Evolutionary conservation across 2,113 vertebrate genomes (phyloP), one percentile per base, ranked within the genome.

Genomic region (Myxocyprinus asiaticus): DNA sequence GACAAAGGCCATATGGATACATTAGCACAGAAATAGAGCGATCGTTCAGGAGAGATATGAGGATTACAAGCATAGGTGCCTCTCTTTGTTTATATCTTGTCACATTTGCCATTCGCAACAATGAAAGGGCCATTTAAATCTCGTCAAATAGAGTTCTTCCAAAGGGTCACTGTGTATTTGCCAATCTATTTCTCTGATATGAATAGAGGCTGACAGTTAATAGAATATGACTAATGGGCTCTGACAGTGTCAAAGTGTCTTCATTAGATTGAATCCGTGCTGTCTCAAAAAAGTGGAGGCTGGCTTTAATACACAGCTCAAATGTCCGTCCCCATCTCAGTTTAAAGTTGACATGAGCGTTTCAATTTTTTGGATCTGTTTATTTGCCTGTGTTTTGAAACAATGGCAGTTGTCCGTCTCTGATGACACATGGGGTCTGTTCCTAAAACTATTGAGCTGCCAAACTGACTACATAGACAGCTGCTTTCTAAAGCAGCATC

Each of bases 201-300:
- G 72, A 76, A 77, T 33, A 66, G 59, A 53, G 66, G 80, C 77
- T 83, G 70, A 84, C 77, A 78, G 82, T 77, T 92, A 92, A 92
- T 92, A 83, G 84, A 89, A 88, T 85, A 84, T 92, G 92, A 93
- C 87, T 89, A 90, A 93, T 90, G 86, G 15, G 75, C 82, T 84
- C 78, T 91, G 92, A 92, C 90, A 89, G 89, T 87, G 83, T 75
- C 80, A 82, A 84, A 84, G 88, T 86, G 80, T 90, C 82, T 88
- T 84, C 83, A 88, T 91, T 81, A 85, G 77, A 78, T 68, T 79
- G 68, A 71, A 67, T 22, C 11, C 50, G 12, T 62, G 22, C 56
- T 14, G 59, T 72, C 72, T 80, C 7, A 22, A 59, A 63, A 77
- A 73, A 58, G 61, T 45, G 2, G 73, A 68, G 68, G 76, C 81